Evolutionary conservation across 2,797 vertebrate species (phyloP).

Genomic region (Saguinus oedipus): DNA sequence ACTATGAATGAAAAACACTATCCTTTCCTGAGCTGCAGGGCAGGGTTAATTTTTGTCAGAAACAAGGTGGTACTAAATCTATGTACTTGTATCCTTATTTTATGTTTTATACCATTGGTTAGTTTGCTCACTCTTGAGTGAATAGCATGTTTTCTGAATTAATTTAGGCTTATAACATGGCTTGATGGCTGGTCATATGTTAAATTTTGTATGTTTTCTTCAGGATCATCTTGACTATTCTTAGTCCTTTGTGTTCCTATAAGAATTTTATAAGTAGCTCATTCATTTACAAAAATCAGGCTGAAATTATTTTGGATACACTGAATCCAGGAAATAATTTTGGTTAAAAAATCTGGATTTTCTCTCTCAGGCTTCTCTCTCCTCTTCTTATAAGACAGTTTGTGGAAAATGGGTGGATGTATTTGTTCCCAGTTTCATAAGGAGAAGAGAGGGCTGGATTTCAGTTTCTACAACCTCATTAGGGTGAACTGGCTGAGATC

Average conservation of each 20-base stretch:
- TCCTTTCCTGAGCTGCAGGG: not conserved
- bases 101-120: not conserved
- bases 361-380: not conserved
- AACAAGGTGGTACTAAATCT: not conserved
- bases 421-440: conserved; percentile 21
- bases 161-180: not conserved
- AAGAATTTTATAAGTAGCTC: not conserved
- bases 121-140: not conserved
- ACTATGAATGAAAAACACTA: not conserved
- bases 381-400: not conserved
- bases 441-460: not conserved
- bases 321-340: not conserved
- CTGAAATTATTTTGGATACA: not conserved
- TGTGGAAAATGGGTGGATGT: not conserved
- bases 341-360: not conserved
- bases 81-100: not conserved
- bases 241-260: not conserved
- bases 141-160: not conserved
- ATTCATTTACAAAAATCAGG: not conserved
- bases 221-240: not conserved
- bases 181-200: not conserved
- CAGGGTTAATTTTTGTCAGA: not conserved
- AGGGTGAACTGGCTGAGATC: not conserved
- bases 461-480: not conserved
- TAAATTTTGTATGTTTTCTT: conserved; percentile 3